These are phyloP conservation scores for Sandelia bainsii DNA, from an alignment of 2,797 vertebrate species.

Conservation along the genomic window DNA sequence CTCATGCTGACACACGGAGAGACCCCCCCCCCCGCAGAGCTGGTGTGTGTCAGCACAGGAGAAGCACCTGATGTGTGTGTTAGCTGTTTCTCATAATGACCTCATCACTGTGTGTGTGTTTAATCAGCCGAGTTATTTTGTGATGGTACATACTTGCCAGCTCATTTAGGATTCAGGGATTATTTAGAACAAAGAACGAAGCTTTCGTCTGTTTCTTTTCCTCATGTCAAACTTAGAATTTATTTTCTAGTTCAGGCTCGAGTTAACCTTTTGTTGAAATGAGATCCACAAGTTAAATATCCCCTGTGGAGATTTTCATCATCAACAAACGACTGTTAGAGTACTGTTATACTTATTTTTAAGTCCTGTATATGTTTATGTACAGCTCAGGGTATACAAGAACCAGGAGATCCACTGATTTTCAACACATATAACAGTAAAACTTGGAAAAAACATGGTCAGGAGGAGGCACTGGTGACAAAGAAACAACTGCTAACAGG, in stretches of 20 bases:
- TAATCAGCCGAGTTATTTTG: neutral
- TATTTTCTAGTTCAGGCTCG: neutral
- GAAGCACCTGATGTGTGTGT: neutral
- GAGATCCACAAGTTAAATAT: neutral
- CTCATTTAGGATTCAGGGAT: slow-evolving; percentile 29
- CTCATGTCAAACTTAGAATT: neutral
- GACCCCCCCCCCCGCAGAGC: slow-evolving; percentile 1
- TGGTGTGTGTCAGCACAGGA: neutral
- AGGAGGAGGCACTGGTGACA: too few species aligned
- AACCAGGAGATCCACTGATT: too few species aligned
- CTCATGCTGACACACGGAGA: slow-evolving; percentile 51
- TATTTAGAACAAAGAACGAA: slow-evolving; percentile 19
- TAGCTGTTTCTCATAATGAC: neutral
- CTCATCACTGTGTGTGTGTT: slow-evolving; percentile 12
- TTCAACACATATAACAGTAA: too few species aligned
- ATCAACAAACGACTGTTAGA: too few species aligned
- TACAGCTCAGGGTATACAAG: too few species aligned
- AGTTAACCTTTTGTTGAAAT: neutral
- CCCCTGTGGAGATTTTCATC: neutral
- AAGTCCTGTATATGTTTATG: too few species aligned
- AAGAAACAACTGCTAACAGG: too few species aligned
- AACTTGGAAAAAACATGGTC: too few species aligned
- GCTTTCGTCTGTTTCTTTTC: neutral
- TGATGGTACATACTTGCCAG: neutral
- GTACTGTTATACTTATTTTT: too few species aligned